Base-by-base conservation (phyloP, 2,113 vertebrate genomes). In the Pionites leucogaster region DNA sequence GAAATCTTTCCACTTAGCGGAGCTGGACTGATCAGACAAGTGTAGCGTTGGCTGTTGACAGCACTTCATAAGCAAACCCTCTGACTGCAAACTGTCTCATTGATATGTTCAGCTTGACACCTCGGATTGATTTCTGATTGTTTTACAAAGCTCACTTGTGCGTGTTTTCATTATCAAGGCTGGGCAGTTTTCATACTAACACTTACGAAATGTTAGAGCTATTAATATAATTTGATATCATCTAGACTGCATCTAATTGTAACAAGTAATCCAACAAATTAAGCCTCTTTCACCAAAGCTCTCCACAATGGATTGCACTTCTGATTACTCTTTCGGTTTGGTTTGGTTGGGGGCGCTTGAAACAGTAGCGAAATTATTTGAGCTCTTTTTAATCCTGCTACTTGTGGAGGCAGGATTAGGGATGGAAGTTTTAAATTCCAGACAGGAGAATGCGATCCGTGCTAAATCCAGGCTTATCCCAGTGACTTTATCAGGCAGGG, bases 31-130 rank as follows among this genome's bases (percentile, higher is more conserved):
- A 93, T 88, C 92, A 94, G 95, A 92, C 92, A 94, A 96, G 88
- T 96, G 93, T 92, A 86, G 94, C 80, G 31, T 69, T 94, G 94
- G 25, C 95, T 96, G 95, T 92, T 96, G 96, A 94, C 97, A 96
- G 92, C 95, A 91, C 94, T 95, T 96, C 88, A 75, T 89, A 76
- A 93, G 92, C 76, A 95, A 96, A 92, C 86, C 63, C 92, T 96
- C 90, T 89, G 97, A 86, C 90, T 94, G 94, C 88, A 87, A 76
- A 96, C 90, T 89, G 92, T 87, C 94, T 97, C 90, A 72, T 88
- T 93, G 96, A 82, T 79, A 90, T 19, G 83, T 96, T 96, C 92
- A 79, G 67, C 92, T 92, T 86, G 94, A 93, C 92, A 77, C 46
- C 7, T 29, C 4, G n/a, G 63, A 95, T 95, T 94, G 95, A 96